A percentile compares a stretch with the other conserved stretches of the same genome.
Conservation (phyloP, 2,113 vertebrate genomes). For the Melanerpes formicivorus region DNA sequence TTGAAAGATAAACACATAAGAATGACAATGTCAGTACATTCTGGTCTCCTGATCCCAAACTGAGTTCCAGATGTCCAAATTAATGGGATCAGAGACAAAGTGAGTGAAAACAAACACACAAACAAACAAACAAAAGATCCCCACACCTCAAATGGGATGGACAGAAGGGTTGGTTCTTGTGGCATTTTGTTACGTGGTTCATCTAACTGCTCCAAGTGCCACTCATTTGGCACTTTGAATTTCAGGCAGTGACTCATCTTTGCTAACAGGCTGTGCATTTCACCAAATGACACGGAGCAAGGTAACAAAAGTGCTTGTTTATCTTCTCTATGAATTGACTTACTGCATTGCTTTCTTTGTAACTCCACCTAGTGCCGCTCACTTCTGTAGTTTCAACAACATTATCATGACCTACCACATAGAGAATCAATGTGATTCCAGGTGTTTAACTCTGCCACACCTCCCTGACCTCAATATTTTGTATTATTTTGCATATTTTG, state of each 20-base stretch:
- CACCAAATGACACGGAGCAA: not conserved
- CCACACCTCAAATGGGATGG: not conserved
- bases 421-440: not conserved
- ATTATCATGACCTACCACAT: not conserved
- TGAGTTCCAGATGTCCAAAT: not conserved
- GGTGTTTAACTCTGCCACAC: not conserved
- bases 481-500: not conserved
- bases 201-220: not conserved
- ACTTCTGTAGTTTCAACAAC: not conserved
- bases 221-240: not conserved
- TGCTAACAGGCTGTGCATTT: not conserved
- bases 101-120: not conserved
- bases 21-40: not conserved
- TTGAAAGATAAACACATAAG: not conserved
- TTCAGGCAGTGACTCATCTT: not conserved
- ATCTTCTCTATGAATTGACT: not conserved
- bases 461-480: fast-evolving
- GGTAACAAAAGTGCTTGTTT: not conserved
- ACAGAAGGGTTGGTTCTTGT: not conserved
- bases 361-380: not conserved
- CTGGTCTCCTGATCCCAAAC: not conserved
- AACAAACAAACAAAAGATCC: too few species aligned
- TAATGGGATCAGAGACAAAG: not conserved
- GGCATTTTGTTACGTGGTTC: not conserved
- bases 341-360: not conserved